These are phyloP conservation scores for Archivesica marissinica DNA, from an alignment of 1,140 invertebrate species.

Conservation along the genomic window DNA sequence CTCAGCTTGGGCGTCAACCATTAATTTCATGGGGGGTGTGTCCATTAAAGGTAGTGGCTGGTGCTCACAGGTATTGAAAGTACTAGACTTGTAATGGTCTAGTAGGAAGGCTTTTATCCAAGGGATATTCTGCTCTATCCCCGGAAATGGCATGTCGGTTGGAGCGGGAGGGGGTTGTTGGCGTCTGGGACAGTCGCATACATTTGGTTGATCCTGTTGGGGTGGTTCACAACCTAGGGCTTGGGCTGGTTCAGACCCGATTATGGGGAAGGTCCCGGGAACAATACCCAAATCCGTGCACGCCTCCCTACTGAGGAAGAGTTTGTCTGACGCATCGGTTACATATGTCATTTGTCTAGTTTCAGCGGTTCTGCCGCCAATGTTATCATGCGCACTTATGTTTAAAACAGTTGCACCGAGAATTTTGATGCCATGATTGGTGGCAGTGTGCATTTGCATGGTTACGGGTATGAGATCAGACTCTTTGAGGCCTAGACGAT, in stretches of 20 bases:
- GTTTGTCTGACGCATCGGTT: conserved; percentile 32
- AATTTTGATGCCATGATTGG: conserved; percentile 43
- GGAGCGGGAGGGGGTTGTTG: conserved; percentile 55
- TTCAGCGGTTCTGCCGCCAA: background rate
- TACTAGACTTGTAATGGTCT: conserved; percentile 50
- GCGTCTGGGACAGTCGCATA: conserved; percentile 59
- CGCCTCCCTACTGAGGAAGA: conserved; percentile 58
- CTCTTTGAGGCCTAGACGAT: conserved; percentile 28
- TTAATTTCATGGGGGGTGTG: conserved; percentile 15
- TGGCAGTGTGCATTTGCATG: conserved; percentile 54
- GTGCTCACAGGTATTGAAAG: conserved; percentile 66
- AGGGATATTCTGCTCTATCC: conserved; percentile 38
- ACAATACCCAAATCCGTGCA: conserved; percentile 40
- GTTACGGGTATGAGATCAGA: conserved; percentile 58
- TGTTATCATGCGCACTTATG: conserved; percentile 1
- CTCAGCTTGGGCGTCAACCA: conserved; percentile 37
- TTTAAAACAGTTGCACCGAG: conserved; percentile 47
- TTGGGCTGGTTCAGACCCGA: background rate
- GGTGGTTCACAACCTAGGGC: too few relatives aligned
- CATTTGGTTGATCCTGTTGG: too few relatives aligned
- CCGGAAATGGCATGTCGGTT: conserved; percentile 20
- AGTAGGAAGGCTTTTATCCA: conserved; percentile 37
- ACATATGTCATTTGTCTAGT: conserved; percentile 47
- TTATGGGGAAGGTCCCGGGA: background rate
- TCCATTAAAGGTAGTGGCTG: conserved; percentile 52